Conservation (phyloP, 2,797 vertebrate species). For the Coendou prehensilis region DNA sequence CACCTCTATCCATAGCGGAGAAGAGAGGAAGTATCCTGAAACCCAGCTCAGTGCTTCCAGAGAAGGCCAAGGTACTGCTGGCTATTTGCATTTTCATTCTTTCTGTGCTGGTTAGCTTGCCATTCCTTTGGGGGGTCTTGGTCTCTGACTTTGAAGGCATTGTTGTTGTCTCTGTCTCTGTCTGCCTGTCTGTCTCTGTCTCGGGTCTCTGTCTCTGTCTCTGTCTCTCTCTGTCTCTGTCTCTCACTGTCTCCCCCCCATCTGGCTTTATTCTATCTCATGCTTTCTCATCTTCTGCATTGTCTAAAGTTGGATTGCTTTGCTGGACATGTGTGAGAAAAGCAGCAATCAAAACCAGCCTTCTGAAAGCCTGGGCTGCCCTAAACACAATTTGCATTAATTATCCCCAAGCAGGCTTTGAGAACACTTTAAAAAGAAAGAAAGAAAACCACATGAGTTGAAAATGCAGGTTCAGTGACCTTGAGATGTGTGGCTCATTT, state of each 20-base stretch:
- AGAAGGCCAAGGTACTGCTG: not conserved
- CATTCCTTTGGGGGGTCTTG: too few species aligned
- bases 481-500: slow-evolving; percentile 48
- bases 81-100: not conserved
- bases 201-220: too few species aligned
- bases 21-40: not conserved
- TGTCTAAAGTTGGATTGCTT: slow-evolving; percentile 7
- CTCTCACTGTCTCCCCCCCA: not conserved
- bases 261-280: not conserved
- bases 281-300: slow-evolving; percentile 5
- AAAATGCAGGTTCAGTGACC: slow-evolving; percentile 45
- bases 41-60: not conserved
- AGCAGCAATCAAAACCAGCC: not conserved
- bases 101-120: not conserved
- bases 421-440: slow-evolving; percentile 33
- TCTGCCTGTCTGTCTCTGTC: too few species aligned
- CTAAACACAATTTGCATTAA: slow-evolving; percentile 57
- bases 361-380: slow-evolving; percentile 21
- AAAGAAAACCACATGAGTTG: slow-evolving; percentile 36
- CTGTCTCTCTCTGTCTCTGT: not conserved
- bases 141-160: not conserved
- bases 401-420: slow-evolving; percentile 35
- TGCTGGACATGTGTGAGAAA: not conserved
- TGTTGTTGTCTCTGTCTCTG: not conserved
- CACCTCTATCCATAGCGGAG: not conserved